A percentile compares a stretch with the other conserved stretches of the same genome.
These are phyloP conservation scores for Tympanoctomys barrerae DNA, from an alignment of 2,797 vertebrate species.

Conservation along the genomic window DNA sequence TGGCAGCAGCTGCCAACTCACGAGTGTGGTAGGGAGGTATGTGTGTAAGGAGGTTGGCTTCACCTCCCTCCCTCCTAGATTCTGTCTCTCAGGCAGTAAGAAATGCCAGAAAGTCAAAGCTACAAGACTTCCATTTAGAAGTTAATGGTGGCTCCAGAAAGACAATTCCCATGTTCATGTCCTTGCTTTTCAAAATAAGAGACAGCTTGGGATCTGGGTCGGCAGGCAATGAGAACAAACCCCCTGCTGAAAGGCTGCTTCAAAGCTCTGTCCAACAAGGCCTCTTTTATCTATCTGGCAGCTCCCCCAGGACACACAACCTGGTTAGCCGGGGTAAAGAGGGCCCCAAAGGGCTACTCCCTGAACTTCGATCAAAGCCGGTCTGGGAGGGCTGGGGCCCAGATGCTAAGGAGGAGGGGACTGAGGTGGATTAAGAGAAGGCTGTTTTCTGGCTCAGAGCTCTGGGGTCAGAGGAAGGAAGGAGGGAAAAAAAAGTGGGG, in stretches of 20 bases:
- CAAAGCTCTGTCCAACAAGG: constrained; percentile 59
- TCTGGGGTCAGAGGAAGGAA: constrained; percentile 36
- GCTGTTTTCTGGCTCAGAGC: neutral
- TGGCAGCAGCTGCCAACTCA: neutral
- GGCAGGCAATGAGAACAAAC: constrained; percentile 65
- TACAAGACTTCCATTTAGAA: neutral
- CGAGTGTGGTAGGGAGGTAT: neutral
- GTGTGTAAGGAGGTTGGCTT: neutral
- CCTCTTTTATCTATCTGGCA: constrained; percentile 51
- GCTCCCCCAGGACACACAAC: constrained; percentile 55
- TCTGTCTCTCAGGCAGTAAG: neutral
- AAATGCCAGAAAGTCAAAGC: constrained; percentile 19
- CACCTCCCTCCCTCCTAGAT: neutral
- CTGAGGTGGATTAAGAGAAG: constrained; percentile 5
- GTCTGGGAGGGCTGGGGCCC: neutral
- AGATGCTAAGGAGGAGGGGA: neutral
- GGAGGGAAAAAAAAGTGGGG: neutral
- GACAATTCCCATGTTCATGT: neutral
- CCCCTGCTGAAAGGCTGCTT: constrained; percentile 70
- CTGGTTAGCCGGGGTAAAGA: constrained; percentile 33
- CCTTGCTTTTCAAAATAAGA: constrained; percentile 63
- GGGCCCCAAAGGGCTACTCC: constrained; percentile 24
- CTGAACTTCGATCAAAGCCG: constrained; percentile 44
- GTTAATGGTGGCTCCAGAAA: neutral
- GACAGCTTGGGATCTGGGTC: constrained; percentile 75